Base-by-base conservation (phyloP, 2,888 invertebrate species). In the Poecilus cupreus region DNA sequence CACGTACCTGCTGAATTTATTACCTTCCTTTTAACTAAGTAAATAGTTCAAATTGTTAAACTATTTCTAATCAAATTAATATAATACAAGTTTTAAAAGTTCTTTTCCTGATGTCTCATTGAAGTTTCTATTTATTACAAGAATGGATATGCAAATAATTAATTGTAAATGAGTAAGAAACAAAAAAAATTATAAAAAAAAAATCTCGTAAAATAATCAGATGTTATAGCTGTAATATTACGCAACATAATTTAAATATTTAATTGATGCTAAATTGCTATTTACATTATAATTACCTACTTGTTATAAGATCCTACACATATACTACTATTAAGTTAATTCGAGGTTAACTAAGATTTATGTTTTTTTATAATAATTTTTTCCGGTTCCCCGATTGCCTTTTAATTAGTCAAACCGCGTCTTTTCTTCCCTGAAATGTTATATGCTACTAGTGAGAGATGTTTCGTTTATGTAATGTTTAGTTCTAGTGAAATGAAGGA, bases 221-320 rank as follows among this genome's bases (percentile, higher is more conserved):
- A 32, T 32, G 6, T 20, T 54, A 49, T 49, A 20, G 51, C 18
- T 54, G 22, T 54, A 54, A 54, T 22, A 54, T 20, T 54, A 11
- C 2, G 54, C 18, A 54, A 32, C 20, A 20, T 54, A 20, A 54
- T 54, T 54, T 54, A 54, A 54, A 54, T 54, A 32, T 32, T 32
- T 32, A 54, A 54, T 54, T 54, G 22, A 22, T 54, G 54, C 4
- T 54, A 54, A 32, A 54, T 22, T 54, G 54, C 54, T 20, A 10
- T 54, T 54, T 54, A 22, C 20, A 54, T 54, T 20, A 22, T 54
- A 54, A 54, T 54, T 54, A 54, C 54, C 32, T n/a, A n/a, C n/a
- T 54, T 54, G 20, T 54, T 54, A 54, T 20, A 22, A 54, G 18
- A 54, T 54, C 10, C 11, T 20, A 3, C 20, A 11, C 54, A 54